Conservation (phyloP, 2,888 invertebrate species). For the Anarsia innoxiella region DNA sequence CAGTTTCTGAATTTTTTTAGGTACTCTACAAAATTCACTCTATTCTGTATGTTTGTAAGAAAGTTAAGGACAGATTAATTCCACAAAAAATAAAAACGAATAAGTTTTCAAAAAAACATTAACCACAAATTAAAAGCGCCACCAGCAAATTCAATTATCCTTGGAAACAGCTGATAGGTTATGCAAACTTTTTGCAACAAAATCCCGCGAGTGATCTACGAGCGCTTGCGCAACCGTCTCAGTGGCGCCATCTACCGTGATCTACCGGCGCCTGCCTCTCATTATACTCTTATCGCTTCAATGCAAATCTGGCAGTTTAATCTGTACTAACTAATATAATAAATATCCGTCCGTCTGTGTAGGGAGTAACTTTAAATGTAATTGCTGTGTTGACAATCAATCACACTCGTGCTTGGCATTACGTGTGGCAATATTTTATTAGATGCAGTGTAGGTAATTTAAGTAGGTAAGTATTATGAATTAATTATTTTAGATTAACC, state of each 20-base stretch:
- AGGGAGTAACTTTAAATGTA: conserved; percentile 8
- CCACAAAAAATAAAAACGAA: no score
- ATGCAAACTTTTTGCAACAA: conserved; percentile 22
- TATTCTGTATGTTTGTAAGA: no score
- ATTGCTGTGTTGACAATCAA: conserved; percentile 7
- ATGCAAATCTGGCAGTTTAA: conserved; percentile 59
- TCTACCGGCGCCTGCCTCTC: conserved; percentile 53
- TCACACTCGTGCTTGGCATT: background rate
- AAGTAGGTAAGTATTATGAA: no score
- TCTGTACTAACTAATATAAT: conserved; percentile 20
- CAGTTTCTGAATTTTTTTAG: no score
- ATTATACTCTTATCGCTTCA: conserved; percentile 55
- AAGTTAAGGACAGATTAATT: no score
- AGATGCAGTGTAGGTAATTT: no score
- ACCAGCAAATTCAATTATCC: conserved; percentile 10
- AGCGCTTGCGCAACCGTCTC: conserved; percentile 44
- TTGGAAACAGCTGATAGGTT: conserved; percentile 9
- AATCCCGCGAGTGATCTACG: conserved; percentile 23
- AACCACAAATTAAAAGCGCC: no score
- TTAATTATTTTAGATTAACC: no score
- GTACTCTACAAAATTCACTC: no score
- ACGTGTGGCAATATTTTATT: no score
- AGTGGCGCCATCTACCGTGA: conserved; percentile 65
- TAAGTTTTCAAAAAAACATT: no score
- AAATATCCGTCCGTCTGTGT: conserved; percentile 5